A percentile compares a stretch with the other conserved stretches of the same genome.
phyloP scores from a whole-genome alignment of 2,113 vertebrate genomes.

The Philantomba maxwellii region DNA sequence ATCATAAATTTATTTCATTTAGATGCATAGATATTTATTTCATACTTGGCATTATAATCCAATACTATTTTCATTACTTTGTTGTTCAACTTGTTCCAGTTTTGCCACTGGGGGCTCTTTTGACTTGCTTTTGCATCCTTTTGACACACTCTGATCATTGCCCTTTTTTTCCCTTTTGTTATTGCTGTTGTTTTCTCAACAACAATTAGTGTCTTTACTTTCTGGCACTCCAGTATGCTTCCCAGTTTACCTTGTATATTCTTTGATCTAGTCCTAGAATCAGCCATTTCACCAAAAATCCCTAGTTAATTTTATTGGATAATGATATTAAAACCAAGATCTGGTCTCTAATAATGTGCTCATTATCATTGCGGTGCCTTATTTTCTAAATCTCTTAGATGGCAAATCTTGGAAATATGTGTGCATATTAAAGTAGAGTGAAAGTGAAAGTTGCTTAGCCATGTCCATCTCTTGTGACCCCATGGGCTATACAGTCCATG shows the following conservation, averaged over 20 bases:
- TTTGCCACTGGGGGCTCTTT: not conserved
- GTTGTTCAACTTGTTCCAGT: not conserved
- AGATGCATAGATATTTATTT: not conserved
- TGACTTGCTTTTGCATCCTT: not conserved
- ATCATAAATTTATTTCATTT: not conserved
- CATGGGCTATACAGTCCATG: not conserved
- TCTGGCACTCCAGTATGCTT: not conserved
- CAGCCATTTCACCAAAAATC: not conserved
- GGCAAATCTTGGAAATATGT: not conserved
- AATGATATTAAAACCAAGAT: not conserved
- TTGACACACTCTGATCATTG: not conserved
- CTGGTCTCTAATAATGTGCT: not conserved
- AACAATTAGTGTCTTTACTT: not conserved
- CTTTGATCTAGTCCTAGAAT: not conserved
- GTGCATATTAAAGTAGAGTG: not conserved
- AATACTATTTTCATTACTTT: not conserved
- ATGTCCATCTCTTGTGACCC: rapidly evolving
- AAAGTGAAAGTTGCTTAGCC: not conserved
- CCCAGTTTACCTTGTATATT: not conserved
- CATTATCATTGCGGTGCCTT: not conserved
- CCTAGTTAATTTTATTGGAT: not conserved
- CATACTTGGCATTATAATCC: not conserved
- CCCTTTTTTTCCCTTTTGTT: not conserved
- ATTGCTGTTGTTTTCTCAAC: not conserved
- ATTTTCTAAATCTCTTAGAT: not conserved